These are phyloP conservation scores for Gasteruption jaculator DNA, from an alignment of 2,888 invertebrate species.

Conservation along the genomic window DNA sequence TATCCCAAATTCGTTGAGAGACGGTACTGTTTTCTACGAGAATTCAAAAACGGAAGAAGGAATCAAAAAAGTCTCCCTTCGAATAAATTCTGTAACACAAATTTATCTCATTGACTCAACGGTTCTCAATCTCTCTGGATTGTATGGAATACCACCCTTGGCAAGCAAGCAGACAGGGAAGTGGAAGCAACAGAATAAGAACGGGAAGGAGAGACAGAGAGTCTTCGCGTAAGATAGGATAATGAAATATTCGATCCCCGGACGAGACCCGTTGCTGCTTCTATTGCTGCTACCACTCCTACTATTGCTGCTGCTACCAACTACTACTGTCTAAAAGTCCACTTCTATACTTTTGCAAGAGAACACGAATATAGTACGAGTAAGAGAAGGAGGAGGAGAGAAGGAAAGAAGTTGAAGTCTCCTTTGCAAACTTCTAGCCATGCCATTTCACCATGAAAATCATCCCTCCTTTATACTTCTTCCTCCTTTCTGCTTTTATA, in stretches of 20 bases:
- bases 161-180: too few species aligned
- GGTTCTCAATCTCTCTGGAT: constrained; percentile 22
- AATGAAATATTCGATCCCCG: constrained; percentile 38
- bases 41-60: too few species aligned
- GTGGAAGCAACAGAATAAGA: constrained; percentile 3
- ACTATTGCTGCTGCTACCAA: too few species aligned
- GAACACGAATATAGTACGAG: too few species aligned
- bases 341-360: too few species aligned
- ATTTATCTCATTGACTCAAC: constrained; percentile 40
- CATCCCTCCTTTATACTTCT: not conserved
- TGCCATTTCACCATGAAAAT: constrained; percentile 7
- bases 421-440: constrained; percentile 8
- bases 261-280: constrained; percentile 14
- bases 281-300: too few species aligned
- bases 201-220: constrained; percentile 16
- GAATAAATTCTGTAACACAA: constrained; percentile 38
- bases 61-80: too few species aligned
- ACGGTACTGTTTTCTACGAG: too few species aligned
- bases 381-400: not conserved
- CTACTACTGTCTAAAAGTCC: not conserved
- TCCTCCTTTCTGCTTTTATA: constrained; percentile 7
- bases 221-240: constrained; percentile 29
- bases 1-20: too few species aligned
- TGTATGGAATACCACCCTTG: too few species aligned
- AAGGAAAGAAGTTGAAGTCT: constrained; percentile 1